Base-by-base conservation (phyloP, 2,888 invertebrate species). In the Hecatera dysodea region DNA sequence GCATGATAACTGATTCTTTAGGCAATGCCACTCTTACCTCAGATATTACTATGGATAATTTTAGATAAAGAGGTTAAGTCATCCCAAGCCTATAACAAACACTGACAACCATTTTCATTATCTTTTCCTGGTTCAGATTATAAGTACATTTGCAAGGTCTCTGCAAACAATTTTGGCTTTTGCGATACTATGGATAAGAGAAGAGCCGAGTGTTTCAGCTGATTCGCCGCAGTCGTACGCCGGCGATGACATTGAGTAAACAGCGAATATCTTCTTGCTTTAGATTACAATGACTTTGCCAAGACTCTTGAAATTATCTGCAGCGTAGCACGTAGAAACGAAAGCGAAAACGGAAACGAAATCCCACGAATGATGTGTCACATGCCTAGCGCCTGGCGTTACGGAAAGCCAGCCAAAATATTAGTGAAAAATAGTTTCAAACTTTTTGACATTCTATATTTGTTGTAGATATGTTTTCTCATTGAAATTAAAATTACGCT, bases 111-210 rank as follows among this genome's bases (percentile, higher is more conserved):
- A 56, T 50, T 36, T 44, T 60, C 19, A 53, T 6, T 33, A 60
- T 27, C 39, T 55, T 55, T 67, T 55, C 39, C 46, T 65, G 17
- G 12, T 55, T 55, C 56, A 59, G 11, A 61, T 63, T 61, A 48
- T 15, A 27, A n/a, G 7, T 39, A 57, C 52, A 68, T 62, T 65
- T 61, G 22, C 62, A 63, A 80, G 63, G 67, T 60, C 63, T 33
- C 27, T 42, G 22, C 62, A 77, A 52, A 73, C 62, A 67, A 74
- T 63, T 67, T 79, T 75, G 19, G 56, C 29, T 15, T 75, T 62
- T 67, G 60, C 11, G 22, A 61, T 67, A 64, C n/a, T n/a, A n/a
- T n/a, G n/a, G 63, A 57, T 55, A 75, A 33, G 77, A 77, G 80
- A 80, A 75, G 27, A 33, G 44, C 67, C 60, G 22, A 80, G 75